These are phyloP conservation scores for Thomomys bottae DNA, from an alignment of 2,113 vertebrate genomes.

Conservation along the genomic window DNA sequence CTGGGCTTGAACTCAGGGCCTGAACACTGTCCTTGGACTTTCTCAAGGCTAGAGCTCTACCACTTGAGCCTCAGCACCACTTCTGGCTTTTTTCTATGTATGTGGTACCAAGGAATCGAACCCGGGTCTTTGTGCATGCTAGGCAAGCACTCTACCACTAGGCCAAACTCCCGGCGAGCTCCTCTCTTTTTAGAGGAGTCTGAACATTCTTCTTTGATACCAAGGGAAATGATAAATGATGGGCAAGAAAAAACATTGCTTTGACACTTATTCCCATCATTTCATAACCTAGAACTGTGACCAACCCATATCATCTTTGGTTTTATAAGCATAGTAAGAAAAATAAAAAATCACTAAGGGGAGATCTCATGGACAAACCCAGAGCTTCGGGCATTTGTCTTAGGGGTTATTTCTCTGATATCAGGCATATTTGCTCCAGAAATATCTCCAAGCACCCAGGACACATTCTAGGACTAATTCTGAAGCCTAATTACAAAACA, in stretches of 20 bases:
- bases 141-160: too few species aligned
- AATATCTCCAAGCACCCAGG: neutral
- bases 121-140: too few species aligned
- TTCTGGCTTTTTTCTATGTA: too few species aligned
- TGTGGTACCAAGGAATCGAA: too few species aligned
- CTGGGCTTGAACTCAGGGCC: too few species aligned
- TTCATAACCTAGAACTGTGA: neutral
- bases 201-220: too few species aligned
- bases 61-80: too few species aligned
- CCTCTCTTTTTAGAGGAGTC: too few species aligned
- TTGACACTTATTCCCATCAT: too few species aligned
- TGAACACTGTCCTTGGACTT: too few species aligned
- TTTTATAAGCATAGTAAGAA: neutral
- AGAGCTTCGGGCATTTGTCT: neutral
- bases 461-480: neutral
- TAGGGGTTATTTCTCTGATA: neutral
- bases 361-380: neutral
- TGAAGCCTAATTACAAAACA: neutral
- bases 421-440: neutral
- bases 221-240: neutral
- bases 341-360: neutral
- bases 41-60: too few species aligned
- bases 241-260: neutral
- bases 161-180: too few species aligned
- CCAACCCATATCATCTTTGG: neutral